Percentiles rank a stretch among this genome's conserved stretches.
Evolutionary conservation across 1,140 invertebrate species (phyloP).

Genomic region (Drosophila trapezifrons): DNA sequence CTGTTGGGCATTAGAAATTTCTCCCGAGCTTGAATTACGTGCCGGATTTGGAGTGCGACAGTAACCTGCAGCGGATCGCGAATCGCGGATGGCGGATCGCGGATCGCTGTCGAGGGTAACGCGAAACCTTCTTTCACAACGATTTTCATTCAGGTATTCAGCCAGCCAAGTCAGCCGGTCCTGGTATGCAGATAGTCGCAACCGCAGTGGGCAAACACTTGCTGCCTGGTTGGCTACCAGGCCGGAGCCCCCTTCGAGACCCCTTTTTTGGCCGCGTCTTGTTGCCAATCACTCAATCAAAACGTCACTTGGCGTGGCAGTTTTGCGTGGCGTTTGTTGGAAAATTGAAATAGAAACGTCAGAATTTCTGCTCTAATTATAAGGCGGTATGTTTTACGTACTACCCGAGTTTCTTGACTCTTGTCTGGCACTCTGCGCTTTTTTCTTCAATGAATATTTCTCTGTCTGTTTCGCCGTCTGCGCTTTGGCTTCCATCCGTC

Average conservation of each 20-base stretch:
- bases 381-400: slow-evolving; percentile 82
- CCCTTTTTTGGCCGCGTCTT: slow-evolving; percentile 57
- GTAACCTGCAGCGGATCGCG: slow-evolving; percentile 17
- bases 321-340: slow-evolving; percentile 81
- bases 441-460: slow-evolving; percentile 48
- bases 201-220: slow-evolving; percentile 79
- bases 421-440: slow-evolving; percentile 42
- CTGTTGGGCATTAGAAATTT: slow-evolving; percentile 67
- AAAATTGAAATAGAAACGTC: slow-evolving; percentile 84
- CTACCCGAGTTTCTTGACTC: slow-evolving; percentile 77
- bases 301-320: slow-evolving; percentile 83
- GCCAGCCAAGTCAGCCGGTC: slow-evolving; percentile 9
- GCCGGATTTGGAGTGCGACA: slow-evolving; percentile 73
- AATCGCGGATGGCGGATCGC: slow-evolving; percentile 1
- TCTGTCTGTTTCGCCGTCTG: slow-evolving; percentile 59
- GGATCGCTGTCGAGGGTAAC: slow-evolving; percentile 62
- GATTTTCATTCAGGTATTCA: slow-evolving; percentile 79
- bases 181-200: slow-evolving; percentile 81
- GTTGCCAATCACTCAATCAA: slow-evolving; percentile 84
- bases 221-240: slow-evolving; percentile 76
- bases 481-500: slow-evolving; percentile 54
- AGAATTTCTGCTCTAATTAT: slow-evolving; percentile 84
- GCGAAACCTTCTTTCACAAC: slow-evolving; percentile 78
- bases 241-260: slow-evolving; percentile 17
- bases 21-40: slow-evolving; percentile 74